phyloP scores from a whole-genome alignment of 2,888 invertebrate genomes.

The Chirona hameri region DNA sequence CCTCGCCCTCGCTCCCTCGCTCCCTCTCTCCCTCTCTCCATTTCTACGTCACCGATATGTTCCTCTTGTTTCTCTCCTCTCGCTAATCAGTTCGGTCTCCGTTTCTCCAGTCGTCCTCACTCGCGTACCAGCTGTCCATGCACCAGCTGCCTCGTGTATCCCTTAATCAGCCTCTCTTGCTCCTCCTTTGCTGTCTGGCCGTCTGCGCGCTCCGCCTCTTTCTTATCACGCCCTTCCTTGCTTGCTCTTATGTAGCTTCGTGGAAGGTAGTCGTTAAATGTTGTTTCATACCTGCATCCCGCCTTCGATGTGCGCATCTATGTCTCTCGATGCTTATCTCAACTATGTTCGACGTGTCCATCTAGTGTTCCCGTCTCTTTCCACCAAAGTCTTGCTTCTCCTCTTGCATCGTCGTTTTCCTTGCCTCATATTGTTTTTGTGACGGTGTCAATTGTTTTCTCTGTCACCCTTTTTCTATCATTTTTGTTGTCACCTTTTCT shows the following conservation, averaged over 20 bases:
- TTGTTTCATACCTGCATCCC: neutral
- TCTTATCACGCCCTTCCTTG: conserved; percentile 10
- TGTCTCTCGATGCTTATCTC: too few relatives aligned
- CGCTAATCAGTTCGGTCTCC: neutral
- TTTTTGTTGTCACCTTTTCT: neutral
- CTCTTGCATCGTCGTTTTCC: too few relatives aligned
- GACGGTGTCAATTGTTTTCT: neutral
- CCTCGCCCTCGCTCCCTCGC: neutral
- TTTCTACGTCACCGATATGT: neutral
- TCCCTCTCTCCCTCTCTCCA: neutral
- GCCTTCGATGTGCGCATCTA: neutral
- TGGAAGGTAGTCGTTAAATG: neutral
- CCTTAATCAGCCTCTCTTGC: too few relatives aligned
- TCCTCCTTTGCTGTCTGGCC: too few relatives aligned
- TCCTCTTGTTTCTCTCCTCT: neutral
- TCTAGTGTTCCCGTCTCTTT: too few relatives aligned
- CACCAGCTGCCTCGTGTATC: neutral
- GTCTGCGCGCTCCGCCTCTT: too few relatives aligned
- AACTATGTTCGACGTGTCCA: too few relatives aligned
- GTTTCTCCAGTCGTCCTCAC: too few relatives aligned
- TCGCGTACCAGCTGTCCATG: too few relatives aligned
- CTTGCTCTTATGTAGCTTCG: neutral
- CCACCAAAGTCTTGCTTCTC: too few relatives aligned
- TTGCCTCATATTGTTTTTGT: too few relatives aligned
- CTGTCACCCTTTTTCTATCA: neutral